Evolutionary conservation across 1,140 invertebrate genomes (phyloP).

Genomic region (Tribolium madens): DNA sequence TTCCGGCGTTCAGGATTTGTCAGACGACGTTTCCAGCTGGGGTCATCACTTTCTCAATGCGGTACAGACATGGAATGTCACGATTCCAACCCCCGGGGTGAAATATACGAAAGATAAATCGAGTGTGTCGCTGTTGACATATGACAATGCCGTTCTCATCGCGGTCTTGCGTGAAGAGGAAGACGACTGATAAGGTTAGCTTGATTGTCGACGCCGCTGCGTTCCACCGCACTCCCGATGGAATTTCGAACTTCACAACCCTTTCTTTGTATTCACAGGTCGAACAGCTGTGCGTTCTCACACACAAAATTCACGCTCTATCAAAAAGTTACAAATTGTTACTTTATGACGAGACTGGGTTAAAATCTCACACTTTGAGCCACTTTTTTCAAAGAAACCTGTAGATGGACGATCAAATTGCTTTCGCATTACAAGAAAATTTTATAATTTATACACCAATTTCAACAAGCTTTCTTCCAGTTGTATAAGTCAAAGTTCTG

Average conservation of each 20-base stretch:
- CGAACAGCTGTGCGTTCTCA: conserved; percentile 17
- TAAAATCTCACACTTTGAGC: too few relatives aligned
- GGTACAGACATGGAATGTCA: conserved; percentile 50
- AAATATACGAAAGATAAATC: conserved; percentile 58
- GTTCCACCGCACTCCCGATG: conserved; percentile 37
- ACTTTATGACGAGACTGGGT: conserved; percentile 9
- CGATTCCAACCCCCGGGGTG: conserved; percentile 52
- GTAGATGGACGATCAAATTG: too few relatives aligned
- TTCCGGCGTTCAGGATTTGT: conserved; percentile 26
- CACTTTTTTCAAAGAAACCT: too few relatives aligned
- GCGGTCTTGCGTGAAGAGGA: conserved; percentile 40
- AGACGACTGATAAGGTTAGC: conserved; percentile 48
- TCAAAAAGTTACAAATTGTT: conserved; percentile 33
- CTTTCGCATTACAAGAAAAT: too few relatives aligned
- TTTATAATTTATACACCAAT: too few relatives aligned
- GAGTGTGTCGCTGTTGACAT: conserved; percentile 53
- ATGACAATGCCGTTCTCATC: conserved; percentile 55
- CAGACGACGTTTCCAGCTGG: conserved; percentile 23
- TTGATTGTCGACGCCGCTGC: conserved; percentile 43
- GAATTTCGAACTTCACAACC: conserved; percentile 39
- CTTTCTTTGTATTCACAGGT: conserved; percentile 40
- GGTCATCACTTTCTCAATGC: conserved; percentile 45
- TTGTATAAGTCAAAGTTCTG: too few relatives aligned
- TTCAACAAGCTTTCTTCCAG: too few relatives aligned
- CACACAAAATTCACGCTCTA: conserved; percentile 27